Percentiles rank a stretch among this genome's conserved stretches.
Evolutionary conservation across 2,113 vertebrate species (phyloP).

Genomic region (Cyanocitta stelleri): DNA sequence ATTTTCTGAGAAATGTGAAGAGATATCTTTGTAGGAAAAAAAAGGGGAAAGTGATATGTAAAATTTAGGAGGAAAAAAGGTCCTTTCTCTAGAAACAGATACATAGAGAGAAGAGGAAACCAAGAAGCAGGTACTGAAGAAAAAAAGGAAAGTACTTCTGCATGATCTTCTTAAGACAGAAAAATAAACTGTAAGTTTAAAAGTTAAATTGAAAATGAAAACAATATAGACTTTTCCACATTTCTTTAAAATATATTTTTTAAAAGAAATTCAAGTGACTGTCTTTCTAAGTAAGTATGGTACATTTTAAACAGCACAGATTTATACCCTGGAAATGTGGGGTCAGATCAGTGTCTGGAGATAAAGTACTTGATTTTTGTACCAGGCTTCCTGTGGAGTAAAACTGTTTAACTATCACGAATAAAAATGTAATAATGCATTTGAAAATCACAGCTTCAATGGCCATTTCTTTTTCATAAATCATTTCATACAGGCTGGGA

Average conservation of each 20-base stretch:
- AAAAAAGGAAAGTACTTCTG: not conserved
- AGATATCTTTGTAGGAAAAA: not conserved
- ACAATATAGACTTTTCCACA: not conserved
- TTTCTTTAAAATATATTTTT: not conserved
- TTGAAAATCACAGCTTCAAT: not conserved
- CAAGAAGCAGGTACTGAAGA: not conserved
- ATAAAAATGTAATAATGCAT: not conserved
- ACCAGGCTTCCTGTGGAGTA: not conserved
- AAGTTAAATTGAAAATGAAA: not conserved
- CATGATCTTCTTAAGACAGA: not conserved
- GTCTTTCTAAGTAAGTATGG: not conserved
- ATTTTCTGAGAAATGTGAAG: not conserved
- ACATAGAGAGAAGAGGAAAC: not conserved
- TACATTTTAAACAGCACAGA: not conserved
- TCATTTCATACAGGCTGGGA: not conserved
- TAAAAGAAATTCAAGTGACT: not conserved
- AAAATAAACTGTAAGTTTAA: not conserved
- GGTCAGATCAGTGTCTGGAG: not conserved
- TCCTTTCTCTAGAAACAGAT: not conserved
- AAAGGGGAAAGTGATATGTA: not conserved
- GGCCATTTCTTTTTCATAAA: not conserved
- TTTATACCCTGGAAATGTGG: not conserved
- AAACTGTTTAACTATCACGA: not conserved
- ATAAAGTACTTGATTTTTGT: not conserved
- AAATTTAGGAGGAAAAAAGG: not conserved